These are phyloP conservation scores for Ctenicera cuprea DNA, from an alignment of 2,888 invertebrate species.

Conservation along the genomic window DNA sequence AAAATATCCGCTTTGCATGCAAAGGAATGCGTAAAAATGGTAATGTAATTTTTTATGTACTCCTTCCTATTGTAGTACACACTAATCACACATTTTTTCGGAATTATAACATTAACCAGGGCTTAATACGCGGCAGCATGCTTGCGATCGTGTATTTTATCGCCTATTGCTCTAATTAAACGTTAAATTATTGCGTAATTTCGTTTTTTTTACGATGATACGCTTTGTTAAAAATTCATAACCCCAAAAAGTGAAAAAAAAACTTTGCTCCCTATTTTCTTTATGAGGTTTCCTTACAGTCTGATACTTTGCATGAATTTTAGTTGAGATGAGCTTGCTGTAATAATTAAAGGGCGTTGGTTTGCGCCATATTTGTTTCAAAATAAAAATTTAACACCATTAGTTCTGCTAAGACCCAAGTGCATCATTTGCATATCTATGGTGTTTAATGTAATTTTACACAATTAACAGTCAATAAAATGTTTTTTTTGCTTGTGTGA, in stretches of 20 bases:
- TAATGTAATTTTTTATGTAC: slow-evolving; percentile 69
- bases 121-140: slow-evolving; percentile 17
- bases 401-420: neutral
- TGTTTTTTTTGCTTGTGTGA: slow-evolving; percentile 22
- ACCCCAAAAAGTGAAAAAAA: slow-evolving; percentile 72
- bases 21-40: slow-evolving; percentile 66
- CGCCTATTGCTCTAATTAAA: neutral
- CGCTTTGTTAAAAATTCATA: slow-evolving; percentile 72
- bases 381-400: slow-evolving; percentile 62
- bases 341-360: slow-evolving; percentile 69
- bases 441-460: neutral
- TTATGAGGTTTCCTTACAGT: slow-evolving; percentile 12
- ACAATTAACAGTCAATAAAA: neutral
- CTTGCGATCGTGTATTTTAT: neutral
- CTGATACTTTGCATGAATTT: slow-evolving; percentile 17
- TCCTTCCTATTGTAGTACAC: slow-evolving; percentile 13
- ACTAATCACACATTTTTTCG: slow-evolving; percentile 18
- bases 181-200: slow-evolving; percentile 21
- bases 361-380: slow-evolving; percentile 71
- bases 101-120: slow-evolving; percentile 3
- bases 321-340: slow-evolving; percentile 38
- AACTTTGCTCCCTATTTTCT: slow-evolving; percentile 39
- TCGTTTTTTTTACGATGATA: slow-evolving; percentile 50
- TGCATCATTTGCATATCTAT: neutral
- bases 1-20: slow-evolving; percentile 63